Evolutionary conservation across 2,888 invertebrate genomes (phyloP).

Genomic region (Phrixothrix hirtus): DNA sequence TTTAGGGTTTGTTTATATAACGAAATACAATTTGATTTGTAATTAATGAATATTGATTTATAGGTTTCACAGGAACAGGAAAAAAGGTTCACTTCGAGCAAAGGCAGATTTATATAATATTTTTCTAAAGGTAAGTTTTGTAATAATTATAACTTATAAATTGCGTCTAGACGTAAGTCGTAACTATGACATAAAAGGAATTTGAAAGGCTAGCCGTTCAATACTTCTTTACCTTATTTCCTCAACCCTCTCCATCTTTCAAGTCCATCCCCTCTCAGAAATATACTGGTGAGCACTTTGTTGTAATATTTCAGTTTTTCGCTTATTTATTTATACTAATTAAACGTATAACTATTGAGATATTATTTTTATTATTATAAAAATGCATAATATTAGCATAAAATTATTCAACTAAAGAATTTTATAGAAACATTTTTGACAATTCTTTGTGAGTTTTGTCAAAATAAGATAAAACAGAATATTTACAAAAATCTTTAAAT

Average conservation of each 20-base stretch:
- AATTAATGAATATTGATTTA: too few species aligned
- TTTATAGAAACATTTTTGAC: too few species aligned
- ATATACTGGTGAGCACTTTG: slow-evolving; percentile 35
- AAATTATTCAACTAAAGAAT: too few species aligned
- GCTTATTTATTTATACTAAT: neutral
- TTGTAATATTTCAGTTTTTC: slow-evolving; percentile 1
- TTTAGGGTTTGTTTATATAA: neutral
- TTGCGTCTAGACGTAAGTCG: slow-evolving; percentile 28
- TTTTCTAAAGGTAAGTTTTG: neutral
- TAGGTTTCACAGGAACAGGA: too few species aligned
- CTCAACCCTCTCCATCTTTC: slow-evolving; percentile 37
- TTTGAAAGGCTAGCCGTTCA: slow-evolving; percentile 49
- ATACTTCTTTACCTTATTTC: slow-evolving; percentile 51
- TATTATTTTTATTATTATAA: too few species aligned
- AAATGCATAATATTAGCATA: too few species aligned
- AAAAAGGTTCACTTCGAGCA: too few species aligned
- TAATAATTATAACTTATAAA: slow-evolving; percentile 7
- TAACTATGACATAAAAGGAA: slow-evolving; percentile 30
- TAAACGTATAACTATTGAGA: too few species aligned
- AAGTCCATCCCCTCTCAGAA: slow-evolving; percentile 39
- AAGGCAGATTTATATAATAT: too few species aligned
- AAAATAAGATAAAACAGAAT: too few species aligned
- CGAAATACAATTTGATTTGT: neutral
- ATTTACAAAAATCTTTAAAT: too few species aligned
- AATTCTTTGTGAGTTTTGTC: too few species aligned